A percentile compares a stretch with the other conserved stretches of the same genome.
Evolutionary conservation across 2,888 invertebrate genomes (phyloP).

Genomic region (Tinea pellionella): DNA sequence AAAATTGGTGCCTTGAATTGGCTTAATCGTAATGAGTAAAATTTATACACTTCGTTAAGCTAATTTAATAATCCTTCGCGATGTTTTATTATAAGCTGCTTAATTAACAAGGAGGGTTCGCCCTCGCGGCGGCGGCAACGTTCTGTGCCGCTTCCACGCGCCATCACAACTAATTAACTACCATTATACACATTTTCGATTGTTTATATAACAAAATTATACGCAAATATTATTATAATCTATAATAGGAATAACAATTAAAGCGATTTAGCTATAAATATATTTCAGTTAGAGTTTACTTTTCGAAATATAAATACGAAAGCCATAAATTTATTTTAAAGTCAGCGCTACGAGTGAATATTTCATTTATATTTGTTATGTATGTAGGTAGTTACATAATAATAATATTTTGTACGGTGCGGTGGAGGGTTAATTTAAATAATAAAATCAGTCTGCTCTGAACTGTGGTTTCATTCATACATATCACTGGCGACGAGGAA

Average conservation of each 20-base stretch:
- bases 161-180: neutral
- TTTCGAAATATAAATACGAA: no score
- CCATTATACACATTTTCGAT: neutral
- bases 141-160: neutral
- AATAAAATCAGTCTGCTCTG: no score
- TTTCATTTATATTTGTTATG: no score
- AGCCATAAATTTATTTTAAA: no score
- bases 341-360: no score
- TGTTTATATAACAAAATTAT: neutral
- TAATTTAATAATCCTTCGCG: conserved; percentile 32
- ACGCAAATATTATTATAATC: neutral
- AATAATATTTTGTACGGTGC: no score
- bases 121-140: neutral
- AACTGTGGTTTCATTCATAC: no score
- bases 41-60: conserved; percentile 25
- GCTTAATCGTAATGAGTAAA: conserved; percentile 15
- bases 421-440: no score
- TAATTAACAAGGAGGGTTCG: conserved; percentile 32
- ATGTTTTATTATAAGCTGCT: conserved; percentile 37
- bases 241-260: neutral
- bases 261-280: neutral
- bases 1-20: conserved; percentile 14
- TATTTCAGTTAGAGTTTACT: neutral
- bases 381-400: no score
- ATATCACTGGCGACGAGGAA: no score